A percentile compares a stretch with the other conserved stretches of the same genome.
phyloP scores from a whole-genome alignment of 1,140 invertebrate genomes.

The Zaprionus capensis region DNA sequence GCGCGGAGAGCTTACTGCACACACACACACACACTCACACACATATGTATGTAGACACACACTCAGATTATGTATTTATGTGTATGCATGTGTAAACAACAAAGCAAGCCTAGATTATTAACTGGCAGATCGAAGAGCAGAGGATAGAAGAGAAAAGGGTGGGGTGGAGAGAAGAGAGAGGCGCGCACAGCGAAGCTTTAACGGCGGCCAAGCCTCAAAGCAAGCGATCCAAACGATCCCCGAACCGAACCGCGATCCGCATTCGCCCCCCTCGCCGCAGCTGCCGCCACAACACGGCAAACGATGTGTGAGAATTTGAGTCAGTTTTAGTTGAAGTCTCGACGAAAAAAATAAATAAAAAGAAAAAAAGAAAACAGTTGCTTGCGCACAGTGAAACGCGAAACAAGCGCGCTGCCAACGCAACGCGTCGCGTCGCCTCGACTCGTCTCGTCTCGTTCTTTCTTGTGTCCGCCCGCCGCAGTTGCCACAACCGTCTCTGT shows the following conservation, averaged over 20 bases:
- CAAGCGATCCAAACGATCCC: not conserved
- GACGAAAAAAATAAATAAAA: slow-evolving; percentile 46
- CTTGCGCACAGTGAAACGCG: slow-evolving; percentile 59
- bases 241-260: slow-evolving; percentile 4
- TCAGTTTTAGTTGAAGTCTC: slow-evolving; percentile 45
- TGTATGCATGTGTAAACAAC: slow-evolving; percentile 21
- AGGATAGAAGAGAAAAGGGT: not conserved
- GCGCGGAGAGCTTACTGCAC: not conserved
- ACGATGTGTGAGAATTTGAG: slow-evolving; percentile 55
- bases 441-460: slow-evolving; percentile 12
- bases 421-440: slow-evolving; percentile 28
- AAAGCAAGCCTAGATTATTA: slow-evolving; percentile 43
- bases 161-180: slow-evolving; percentile 2
- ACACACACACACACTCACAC: not conserved
- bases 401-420: slow-evolving; percentile 44
- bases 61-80: slow-evolving; percentile 1
- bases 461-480: slow-evolving; percentile 21
- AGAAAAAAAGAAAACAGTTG: slow-evolving; percentile 53
- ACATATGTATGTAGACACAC: not conserved
- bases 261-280: not conserved
- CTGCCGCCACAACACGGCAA: slow-evolving; percentile 2
- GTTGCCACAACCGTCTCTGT: slow-evolving; percentile 24
- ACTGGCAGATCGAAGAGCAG: slow-evolving; percentile 15
- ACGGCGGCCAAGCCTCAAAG: slow-evolving; percentile 34
- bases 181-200: slow-evolving; percentile 24